Evolutionary conservation across 1,140 invertebrate species (phyloP), one percentile per base, ranked within the genome.

Genomic region (Cotesia glomerata): DNA sequence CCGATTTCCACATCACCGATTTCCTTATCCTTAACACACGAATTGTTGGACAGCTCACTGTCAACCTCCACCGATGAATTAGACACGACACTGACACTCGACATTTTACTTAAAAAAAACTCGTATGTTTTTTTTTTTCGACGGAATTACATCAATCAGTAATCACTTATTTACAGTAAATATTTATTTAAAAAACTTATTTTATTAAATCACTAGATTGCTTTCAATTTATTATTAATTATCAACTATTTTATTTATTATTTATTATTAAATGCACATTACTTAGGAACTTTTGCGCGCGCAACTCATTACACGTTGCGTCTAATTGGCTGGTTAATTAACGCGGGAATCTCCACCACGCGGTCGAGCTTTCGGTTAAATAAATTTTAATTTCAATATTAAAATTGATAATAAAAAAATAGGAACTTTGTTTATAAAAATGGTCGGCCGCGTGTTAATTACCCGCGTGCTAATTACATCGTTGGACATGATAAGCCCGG

Each of bases 261-360:
- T 69, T 74, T 65, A 72, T 68, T 51, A 26, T 26, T 68, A 67
- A 56, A 58, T 69, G 67, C 39, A 76, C 66, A 72, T 67, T 75
- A 65, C 77, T 81, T 86, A 87, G 86, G 86, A 87, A 87, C 86
- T 86, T 81, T 86, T 86, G 85, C 85, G 83, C 83, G 84, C 85
- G 85, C 85, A 86, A 81, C 81, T 85, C 79, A 84, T 87, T 85
- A 85, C 82, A 78, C 82, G 80, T 82, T 81, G 80, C 77, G 79
- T 86, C 80, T 86, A 86, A 86, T 85, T 85, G 84, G 84, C 80
- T 79, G 81, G 79, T 78, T 86, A 86, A 86, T 86, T 84, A 84
- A 81, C 82, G 84, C 84, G 85, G 84, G 84, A 85, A 80, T 74
- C 59, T 72, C 1, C 75, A 69, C 80, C 83, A 84, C 84, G 84